A percentile compares a stretch with the other conserved stretches of the same genome.
Conservation (phyloP, 92 coral and sea anemone genomes). For the Montipora capitata region DNA sequence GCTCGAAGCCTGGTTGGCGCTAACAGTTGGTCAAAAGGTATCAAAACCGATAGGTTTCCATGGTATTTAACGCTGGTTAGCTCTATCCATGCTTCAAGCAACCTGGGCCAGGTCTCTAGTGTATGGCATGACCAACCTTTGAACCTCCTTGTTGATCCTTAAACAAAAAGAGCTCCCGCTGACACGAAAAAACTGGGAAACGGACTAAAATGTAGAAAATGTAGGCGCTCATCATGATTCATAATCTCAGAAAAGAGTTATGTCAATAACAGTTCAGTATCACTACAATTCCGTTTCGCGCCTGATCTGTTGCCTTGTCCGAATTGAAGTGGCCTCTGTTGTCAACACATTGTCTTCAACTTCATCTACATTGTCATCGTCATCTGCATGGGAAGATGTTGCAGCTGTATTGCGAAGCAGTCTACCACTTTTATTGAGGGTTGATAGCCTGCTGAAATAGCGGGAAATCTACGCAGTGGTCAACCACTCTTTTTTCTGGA, state of each 20-base stretch:
- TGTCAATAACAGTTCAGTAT: neutral
- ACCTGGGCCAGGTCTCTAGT: neutral
- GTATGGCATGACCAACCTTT: neutral
- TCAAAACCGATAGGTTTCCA: too few relatives aligned
- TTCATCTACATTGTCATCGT: slow-evolving; percentile 3
- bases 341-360: neutral
- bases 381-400: slow-evolving; percentile 12
- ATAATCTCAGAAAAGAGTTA: neutral
- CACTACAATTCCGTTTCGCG: neutral
- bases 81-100: too few relatives aligned
- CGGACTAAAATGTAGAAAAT: neutral
- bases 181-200: neutral
- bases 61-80: too few relatives aligned
- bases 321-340: slow-evolving; percentile 20
- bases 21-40: too few relatives aligned
- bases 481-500: slow-evolving; percentile 54
- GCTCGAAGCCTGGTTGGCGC: too few relatives aligned
- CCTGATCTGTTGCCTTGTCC: slow-evolving; percentile 7
- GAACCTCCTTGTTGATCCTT: neutral
- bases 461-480: slow-evolving; percentile 44
- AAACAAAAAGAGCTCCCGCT: neutral
- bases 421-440: slow-evolving; percentile 41
- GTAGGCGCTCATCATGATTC: neutral
- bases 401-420: slow-evolving; percentile 1
- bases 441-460: slow-evolving; percentile 55